Evolutionary conservation across 2,113 vertebrate genomes (phyloP).

Genomic region (Gnathonemus longibarbis): DNA sequence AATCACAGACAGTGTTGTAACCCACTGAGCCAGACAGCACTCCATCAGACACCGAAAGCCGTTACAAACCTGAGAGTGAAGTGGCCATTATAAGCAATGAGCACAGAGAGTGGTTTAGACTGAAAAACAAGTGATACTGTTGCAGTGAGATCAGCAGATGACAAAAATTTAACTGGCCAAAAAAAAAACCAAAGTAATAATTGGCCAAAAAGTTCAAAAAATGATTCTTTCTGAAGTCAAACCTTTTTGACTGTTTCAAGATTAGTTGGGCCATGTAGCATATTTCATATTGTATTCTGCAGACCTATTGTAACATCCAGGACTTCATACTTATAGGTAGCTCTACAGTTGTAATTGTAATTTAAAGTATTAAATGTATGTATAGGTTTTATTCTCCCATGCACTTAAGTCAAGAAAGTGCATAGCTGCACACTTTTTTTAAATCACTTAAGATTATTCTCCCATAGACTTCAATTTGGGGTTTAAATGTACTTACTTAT

Average conservation of each 20-base stretch:
- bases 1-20: background rate
- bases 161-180: no score
- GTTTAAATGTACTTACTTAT: no score
- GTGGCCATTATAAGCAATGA: background rate
- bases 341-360: no score
- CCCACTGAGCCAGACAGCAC: background rate
- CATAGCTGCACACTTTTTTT: no score
- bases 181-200: background rate
- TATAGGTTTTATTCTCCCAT: no score
- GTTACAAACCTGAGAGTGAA: background rate
- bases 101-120: background rate
- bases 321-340: no score
- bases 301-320: no score
- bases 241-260: background rate
- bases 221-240: background rate
- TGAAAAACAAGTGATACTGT: background rate
- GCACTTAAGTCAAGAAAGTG: no score
- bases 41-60: background rate
- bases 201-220: background rate
- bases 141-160: background rate
- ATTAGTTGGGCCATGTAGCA: background rate
- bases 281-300: background rate
- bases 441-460: no score
- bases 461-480: no score
- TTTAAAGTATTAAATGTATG: no score